Percentiles rank a stretch among this genome's conserved stretches.
phyloP scores from a whole-genome alignment of 2,113 vertebrate genomes.

The Xyliphius kryptos region DNA sequence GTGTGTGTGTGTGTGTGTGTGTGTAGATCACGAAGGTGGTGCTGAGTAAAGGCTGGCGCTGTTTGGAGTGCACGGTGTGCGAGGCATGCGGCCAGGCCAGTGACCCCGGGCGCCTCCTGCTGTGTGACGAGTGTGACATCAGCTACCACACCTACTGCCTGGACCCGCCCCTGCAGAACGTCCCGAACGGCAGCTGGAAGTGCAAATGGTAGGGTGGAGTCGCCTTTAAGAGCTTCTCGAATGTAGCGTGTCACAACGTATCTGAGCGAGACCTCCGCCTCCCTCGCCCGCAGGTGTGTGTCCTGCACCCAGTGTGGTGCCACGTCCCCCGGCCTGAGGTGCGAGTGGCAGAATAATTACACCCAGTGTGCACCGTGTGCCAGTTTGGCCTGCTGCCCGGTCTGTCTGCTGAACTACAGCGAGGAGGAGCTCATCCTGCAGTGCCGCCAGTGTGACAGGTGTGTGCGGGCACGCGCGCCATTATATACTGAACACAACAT shows the following conservation, averaged over 20 bases:
- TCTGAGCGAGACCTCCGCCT: too few species aligned
- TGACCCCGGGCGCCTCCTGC: conserved; percentile 85
- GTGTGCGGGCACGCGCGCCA: conserved; percentile 34
- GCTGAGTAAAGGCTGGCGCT: conserved; percentile 95
- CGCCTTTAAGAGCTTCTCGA: too few species aligned
- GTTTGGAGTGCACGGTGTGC: conserved; percentile 94
- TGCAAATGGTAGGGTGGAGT: conserved; percentile 82
- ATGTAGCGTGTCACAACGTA: too few species aligned
- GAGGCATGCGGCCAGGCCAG: conserved; percentile 95
- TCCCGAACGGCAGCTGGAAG: conserved; percentile 97
- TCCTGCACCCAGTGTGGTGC: conserved; percentile 91
- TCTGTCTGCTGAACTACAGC: conserved; percentile 79
- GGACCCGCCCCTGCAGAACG: conserved; percentile 91
- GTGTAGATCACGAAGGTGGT: conserved; percentile 90
- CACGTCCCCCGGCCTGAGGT: conserved; percentile 83
- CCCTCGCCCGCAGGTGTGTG: conserved; percentile 78
- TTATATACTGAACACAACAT: neutral
- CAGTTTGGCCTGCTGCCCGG: conserved; percentile 81
- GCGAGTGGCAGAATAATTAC: conserved; percentile 98
- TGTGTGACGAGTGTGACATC: conserved; percentile 97
- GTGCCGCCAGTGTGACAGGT: too few species aligned
- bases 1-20: conserved; percentile 15
- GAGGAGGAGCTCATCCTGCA: conserved; percentile 90
- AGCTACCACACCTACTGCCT: conserved; percentile 98
- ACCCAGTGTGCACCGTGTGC: conserved; percentile 92